phyloP scores from a whole-genome alignment of 2,888 invertebrate genomes.

The Cerastis leucographa region DNA sequence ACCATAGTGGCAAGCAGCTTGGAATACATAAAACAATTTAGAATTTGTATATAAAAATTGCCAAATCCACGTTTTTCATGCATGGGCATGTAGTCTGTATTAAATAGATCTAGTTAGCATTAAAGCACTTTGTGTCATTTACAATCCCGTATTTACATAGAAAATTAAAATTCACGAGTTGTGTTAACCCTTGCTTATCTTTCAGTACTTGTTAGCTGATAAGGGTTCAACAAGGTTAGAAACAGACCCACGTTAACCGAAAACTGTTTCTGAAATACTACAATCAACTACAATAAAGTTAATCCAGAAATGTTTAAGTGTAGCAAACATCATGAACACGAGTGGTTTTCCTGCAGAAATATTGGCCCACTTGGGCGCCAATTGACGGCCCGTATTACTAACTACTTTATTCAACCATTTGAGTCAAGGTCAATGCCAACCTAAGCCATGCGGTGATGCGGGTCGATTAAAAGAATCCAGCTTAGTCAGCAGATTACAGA shows the following conservation, averaged over 20 bases:
- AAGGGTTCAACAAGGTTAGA: not conserved
- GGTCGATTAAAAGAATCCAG: constrained; percentile 22
- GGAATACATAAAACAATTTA: not conserved
- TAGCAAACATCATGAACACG: not conserved
- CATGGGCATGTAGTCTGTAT: constrained; percentile 23
- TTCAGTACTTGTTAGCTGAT: constrained; percentile 5
- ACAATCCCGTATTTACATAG: constrained; percentile 16
- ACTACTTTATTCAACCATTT: constrained; percentile 14
- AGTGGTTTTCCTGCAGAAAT: constrained; percentile 19
- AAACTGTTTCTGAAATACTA: not conserved
- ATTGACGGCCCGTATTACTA: constrained; percentile 31
- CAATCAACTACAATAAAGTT: not conserved
- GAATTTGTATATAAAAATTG: not conserved
- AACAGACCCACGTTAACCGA: not conserved
- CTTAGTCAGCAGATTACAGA: constrained; percentile 1
- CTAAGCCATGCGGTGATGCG: constrained; percentile 19
- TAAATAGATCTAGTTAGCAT: constrained; percentile 15
- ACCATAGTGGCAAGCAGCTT: not conserved
- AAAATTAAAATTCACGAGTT: constrained; percentile 1
- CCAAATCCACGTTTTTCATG: constrained; percentile 19
- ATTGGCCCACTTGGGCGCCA: constrained; percentile 49
- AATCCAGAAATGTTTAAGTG: not conserved
- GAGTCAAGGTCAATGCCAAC: constrained; percentile 21
- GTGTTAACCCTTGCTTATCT: constrained; percentile 5
- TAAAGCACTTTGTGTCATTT: constrained; percentile 23